Evolutionary conservation across 2,113 vertebrate species (phyloP).

Genomic region (Dicerorhinus sumatrensis): DNA sequence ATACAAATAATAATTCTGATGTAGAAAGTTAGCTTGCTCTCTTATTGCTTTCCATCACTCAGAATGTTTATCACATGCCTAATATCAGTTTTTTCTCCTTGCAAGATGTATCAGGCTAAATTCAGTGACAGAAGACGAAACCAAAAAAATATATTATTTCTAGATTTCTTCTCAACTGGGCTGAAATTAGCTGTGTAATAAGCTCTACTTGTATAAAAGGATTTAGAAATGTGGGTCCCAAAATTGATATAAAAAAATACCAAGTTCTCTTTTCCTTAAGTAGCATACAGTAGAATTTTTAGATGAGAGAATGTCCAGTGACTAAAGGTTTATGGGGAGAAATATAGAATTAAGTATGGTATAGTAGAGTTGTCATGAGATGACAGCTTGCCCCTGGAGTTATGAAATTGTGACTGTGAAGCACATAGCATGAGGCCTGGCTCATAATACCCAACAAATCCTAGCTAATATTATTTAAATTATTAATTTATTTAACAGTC

Average conservation of each 20-base stretch:
- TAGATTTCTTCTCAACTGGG: neutral
- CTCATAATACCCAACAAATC: too few species aligned
- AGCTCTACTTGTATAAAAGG: neutral
- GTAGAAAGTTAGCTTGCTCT: constrained; percentile 34
- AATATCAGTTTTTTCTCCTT: constrained; percentile 18
- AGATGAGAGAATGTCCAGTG: neutral
- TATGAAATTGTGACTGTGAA: neutral
- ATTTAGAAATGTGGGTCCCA: neutral
- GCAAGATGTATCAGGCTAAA: neutral
- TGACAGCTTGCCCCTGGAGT: neutral
- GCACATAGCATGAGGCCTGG: neutral
- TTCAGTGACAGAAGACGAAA: constrained; percentile 42
- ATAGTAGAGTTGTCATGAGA: neutral
- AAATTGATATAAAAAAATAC: neutral
- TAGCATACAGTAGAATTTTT: neutral
- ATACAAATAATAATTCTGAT: constrained; percentile 67
- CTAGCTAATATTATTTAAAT: neutral
- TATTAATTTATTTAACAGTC: neutral
- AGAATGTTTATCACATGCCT: constrained; percentile 13
- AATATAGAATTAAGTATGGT: neutral
- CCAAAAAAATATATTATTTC: constrained; percentile 28
- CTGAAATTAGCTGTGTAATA: constrained; percentile 55
- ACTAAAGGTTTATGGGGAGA: neutral
- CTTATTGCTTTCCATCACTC: constrained; percentile 48
- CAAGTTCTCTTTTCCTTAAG: neutral